These are phyloP conservation scores for Corydoras maculifer DNA, from an alignment of 2,113 vertebrate genomes.

Conservation along the genomic window DNA sequence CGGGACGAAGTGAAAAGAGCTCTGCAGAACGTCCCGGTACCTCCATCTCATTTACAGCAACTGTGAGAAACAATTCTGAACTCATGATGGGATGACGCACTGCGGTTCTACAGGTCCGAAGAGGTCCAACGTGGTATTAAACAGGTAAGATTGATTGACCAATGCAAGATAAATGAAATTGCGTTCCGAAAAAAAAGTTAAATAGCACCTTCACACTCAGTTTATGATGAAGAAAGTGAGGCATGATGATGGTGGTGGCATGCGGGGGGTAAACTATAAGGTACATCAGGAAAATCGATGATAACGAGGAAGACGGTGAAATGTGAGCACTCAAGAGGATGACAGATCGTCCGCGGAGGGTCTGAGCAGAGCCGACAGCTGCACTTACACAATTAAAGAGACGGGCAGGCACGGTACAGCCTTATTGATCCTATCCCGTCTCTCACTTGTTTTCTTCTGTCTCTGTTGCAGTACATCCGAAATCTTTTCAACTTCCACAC, in stretches of 20 bases:
- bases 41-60: too few species aligned
- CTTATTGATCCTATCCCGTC: slow-evolving; percentile 52
- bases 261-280: too few species aligned
- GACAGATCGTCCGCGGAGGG: slow-evolving; percentile 63
- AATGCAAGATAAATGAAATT: too few species aligned
- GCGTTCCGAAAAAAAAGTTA: too few species aligned
- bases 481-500: not conserved
- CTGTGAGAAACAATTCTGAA: too few species aligned
- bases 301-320: slow-evolving; percentile 41
- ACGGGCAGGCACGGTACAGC: slow-evolving; percentile 46
- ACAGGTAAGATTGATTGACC: too few species aligned
- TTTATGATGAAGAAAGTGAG: not conserved
- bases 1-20: too few species aligned
- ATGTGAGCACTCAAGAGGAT: slow-evolving; percentile 49
- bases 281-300: slow-evolving; percentile 39
- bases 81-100: too few species aligned
- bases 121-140: too few species aligned
- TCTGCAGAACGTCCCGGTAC: too few species aligned
- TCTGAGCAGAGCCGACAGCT: slow-evolving; percentile 54
- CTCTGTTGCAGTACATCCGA: not conserved
- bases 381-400: slow-evolving; percentile 49
- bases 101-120: too few species aligned
- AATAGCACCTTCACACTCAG: too few species aligned
- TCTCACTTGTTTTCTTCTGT: slow-evolving; percentile 20
- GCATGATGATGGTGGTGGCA: slow-evolving; percentile 1